phyloP scores from a whole-genome alignment of 2,113 vertebrate genomes.

The Tachysurus vachellii region DNA sequence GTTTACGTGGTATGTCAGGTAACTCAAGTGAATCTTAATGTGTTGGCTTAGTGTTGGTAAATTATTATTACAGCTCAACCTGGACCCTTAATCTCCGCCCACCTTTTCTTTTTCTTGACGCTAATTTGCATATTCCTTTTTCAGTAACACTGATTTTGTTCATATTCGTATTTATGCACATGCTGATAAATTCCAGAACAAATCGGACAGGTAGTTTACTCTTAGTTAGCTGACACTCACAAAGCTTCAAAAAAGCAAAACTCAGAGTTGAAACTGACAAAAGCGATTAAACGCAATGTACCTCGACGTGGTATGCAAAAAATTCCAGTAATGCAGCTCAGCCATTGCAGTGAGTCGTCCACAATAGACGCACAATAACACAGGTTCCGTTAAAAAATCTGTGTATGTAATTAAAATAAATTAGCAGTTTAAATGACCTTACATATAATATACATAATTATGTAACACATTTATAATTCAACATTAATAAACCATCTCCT shows the following conservation, averaged over 20 bases:
- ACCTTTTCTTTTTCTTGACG: too few relatives aligned
- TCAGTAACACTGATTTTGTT: neutral
- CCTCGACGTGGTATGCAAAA: neutral
- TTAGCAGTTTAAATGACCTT: too few relatives aligned
- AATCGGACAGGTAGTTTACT: neutral
- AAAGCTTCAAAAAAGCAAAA: neutral
- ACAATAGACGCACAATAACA: neutral
- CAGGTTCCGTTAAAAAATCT: neutral
- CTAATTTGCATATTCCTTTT: neutral
- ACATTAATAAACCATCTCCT: neutral
- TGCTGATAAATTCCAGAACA: too few relatives aligned
- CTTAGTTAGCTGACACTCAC: neutral
- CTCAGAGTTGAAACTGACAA: neutral
- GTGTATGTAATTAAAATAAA: too few relatives aligned
- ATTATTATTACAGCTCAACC: neutral
- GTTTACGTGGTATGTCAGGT: neutral
- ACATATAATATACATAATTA: too few relatives aligned
- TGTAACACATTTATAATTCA: neutral
- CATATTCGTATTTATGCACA: neutral
- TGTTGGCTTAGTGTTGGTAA: neutral
- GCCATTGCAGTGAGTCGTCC: neutral
- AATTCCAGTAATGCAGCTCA: neutral
- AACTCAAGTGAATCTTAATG: neutral
- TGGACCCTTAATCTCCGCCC: neutral
- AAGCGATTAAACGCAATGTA: neutral